phyloP scores from a whole-genome alignment of 2,888 invertebrate species.

The Caradrina kadenii region DNA sequence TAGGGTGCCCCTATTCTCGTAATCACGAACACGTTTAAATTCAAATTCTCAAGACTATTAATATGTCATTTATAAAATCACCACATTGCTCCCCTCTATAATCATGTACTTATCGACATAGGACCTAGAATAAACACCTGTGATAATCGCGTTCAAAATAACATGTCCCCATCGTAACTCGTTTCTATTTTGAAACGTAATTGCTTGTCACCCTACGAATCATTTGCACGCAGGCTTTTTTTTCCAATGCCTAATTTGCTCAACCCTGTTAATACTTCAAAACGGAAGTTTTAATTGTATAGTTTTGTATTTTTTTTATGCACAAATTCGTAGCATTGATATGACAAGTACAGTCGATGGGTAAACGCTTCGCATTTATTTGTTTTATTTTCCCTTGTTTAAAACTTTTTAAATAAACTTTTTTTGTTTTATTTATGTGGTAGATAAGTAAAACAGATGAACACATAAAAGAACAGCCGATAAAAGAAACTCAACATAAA shows the following conservation, averaged over 20 bases:
- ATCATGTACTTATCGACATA: constrained; percentile 51
- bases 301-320: constrained; percentile 48
- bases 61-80: constrained; percentile 61
- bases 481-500: not conserved
- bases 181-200: constrained; percentile 58
- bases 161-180: constrained; percentile 20
- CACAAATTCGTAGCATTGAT: constrained; percentile 52
- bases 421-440: too few relatives aligned
- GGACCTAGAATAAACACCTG: constrained; percentile 58
- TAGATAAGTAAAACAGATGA: not conserved
- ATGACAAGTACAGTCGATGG: constrained; percentile 51
- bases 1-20: not conserved
- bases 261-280: constrained; percentile 55
- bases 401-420: too few relatives aligned
- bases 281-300: constrained; percentile 64
- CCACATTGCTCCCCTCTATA: constrained; percentile 32
- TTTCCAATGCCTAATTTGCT: constrained; percentile 58
- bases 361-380: constrained; percentile 15
- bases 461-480: too few relatives aligned
- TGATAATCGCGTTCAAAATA: constrained; percentile 41
- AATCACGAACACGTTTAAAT: constrained; percentile 40
- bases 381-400: constrained; percentile 4
- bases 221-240: constrained; percentile 53
- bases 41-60: constrained; percentile 56
- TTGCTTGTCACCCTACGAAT: constrained; percentile 56